A percentile compares a stretch with the other conserved stretches of the same genome.
Evolutionary conservation across 1,140 invertebrate species (phyloP).

Genomic region (Eueides isabella): DNA sequence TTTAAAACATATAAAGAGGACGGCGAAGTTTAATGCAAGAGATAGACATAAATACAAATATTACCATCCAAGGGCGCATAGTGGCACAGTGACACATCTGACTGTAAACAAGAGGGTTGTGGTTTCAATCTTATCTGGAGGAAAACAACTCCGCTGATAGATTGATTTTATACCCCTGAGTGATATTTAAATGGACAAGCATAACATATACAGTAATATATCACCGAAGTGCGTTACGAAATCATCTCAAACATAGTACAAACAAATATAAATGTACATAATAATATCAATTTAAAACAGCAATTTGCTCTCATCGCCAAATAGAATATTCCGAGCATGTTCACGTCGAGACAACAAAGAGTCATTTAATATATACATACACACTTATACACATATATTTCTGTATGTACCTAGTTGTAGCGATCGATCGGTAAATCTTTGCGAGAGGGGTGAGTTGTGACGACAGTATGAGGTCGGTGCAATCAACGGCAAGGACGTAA

Average conservation of each 20-base stretch:
- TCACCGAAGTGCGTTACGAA: too few species aligned
- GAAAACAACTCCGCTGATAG: too few species aligned
- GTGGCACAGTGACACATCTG: too few species aligned
- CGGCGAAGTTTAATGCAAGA: too few species aligned
- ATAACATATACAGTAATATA: too few species aligned
- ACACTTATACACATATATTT: background rate
- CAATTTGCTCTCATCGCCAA: conserved; percentile 8
- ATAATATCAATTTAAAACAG: background rate
- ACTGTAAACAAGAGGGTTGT: too few species aligned
- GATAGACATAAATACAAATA: too few species aligned
- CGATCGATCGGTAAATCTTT: conserved; percentile 17
- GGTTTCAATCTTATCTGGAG: too few species aligned
- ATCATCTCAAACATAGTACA: background rate
- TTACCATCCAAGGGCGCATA: too few species aligned
- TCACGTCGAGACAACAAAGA: conserved; percentile 13
- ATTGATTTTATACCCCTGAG: too few species aligned
- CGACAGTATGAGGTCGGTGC: background rate
- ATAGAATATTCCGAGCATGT: conserved; percentile 12
- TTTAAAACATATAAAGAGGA: too few species aligned
- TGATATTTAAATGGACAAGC: too few species aligned
- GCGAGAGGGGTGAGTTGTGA: background rate
- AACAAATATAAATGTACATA: background rate
- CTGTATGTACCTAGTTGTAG: background rate
- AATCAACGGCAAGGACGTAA: conserved; percentile 17
- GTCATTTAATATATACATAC: background rate